phyloP scores from a whole-genome alignment of 2,113 vertebrate genomes.

The Cebidichthys violaceus region DNA sequence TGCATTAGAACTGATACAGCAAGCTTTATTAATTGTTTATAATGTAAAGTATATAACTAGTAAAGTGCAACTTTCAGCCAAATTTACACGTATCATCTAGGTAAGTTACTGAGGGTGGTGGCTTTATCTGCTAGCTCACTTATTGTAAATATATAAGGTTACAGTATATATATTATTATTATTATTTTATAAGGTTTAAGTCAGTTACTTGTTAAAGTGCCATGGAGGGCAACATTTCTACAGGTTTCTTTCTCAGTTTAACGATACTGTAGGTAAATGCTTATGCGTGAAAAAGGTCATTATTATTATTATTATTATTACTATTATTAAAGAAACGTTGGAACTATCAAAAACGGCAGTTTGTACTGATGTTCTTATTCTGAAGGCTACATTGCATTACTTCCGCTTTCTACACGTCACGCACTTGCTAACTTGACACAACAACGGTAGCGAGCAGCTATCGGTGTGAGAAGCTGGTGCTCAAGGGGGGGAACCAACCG shows the following conservation, averaged over 20 bases:
- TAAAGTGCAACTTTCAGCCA: neutral
- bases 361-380: constrained; percentile 34
- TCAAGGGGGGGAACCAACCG: constrained; percentile 18
- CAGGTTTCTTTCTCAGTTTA: neutral
- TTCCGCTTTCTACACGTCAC: neutral
- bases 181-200: no score
- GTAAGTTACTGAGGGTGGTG: neutral
- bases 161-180: no score
- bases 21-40: neutral
- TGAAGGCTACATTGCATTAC: neutral
- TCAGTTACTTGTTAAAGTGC: no score
- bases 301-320: no score
- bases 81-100: neutral
- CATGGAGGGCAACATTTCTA: neutral
- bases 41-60: neutral
- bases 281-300: neutral
- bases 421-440: neutral
- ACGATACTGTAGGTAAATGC: no score
- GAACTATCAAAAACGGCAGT: neutral
- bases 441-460: constrained; percentile 2
- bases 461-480: constrained; percentile 21
- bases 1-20: neutral
- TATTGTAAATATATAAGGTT: no score
- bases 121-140: neutral
- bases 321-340: neutral